Evolutionary conservation across 2,888 invertebrate genomes (phyloP), one percentile per base, ranked within the genome.

Genomic region (Hydrotaea diabolus): DNA sequence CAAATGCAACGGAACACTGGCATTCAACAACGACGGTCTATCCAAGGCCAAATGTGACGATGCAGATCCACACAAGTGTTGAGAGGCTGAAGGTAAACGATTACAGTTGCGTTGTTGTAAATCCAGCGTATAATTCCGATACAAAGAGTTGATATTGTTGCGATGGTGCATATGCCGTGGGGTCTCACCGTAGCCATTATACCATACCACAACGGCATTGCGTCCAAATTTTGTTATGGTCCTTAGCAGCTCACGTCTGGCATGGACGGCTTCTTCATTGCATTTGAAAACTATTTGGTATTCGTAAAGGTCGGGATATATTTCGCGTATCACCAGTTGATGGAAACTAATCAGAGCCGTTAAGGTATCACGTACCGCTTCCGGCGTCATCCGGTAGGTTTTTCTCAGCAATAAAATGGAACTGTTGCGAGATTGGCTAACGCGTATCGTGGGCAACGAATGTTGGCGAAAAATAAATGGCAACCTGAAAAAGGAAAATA

Each of bases 191-290:
- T 73, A 77, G 17, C 31, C 59, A 13, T 71, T 80, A 62, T 88
- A 88, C 89, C 89, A 89, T 0, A 86, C 69, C 2, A 88, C 57
- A 5, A 84, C 79, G 0, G 89, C 88, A n/a, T 87, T 79, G 19
- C 72, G 80, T 0, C 89, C 89, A 75, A 89, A 88, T 26, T 82
- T 66, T 5, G 86, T 21, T 13, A 88, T 86, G 0, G 86, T 86
- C 13, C 86, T 83, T 0, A 88, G 53, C 1, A 88, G 82, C 7
- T 64, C 39, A 0, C 88, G 85, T 15, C 89, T 87, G 0, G 88
- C 91, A 19, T 81, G 75, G 2, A 89, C 88, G 0, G 92, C 92
- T 13, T 87, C 86, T 0, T 89, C 88, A 39, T 90, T 91, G 55
- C 89, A 91, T 5, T 87, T 86, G 80, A 90, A 91, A 0, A 86